These are phyloP conservation scores for Drosophila guanche DNA, from an alignment of 1,140 invertebrate genomes.

Conservation along the genomic window DNA sequence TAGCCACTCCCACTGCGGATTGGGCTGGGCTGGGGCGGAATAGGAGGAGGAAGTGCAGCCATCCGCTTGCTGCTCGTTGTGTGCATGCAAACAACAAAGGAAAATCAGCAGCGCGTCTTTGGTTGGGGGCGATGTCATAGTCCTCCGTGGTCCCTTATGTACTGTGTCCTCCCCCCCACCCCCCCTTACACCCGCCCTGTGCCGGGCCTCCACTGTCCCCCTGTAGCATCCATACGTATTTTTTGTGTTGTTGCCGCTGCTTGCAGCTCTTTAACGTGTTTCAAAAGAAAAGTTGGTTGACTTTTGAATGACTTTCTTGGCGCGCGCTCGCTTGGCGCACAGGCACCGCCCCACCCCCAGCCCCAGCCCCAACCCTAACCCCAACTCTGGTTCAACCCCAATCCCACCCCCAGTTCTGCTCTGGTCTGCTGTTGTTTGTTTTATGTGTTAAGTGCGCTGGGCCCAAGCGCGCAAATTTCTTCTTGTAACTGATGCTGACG, in stretches of 20 bases:
- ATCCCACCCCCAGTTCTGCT: not conserved
- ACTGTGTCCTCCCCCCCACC: not conserved
- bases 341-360: not conserved
- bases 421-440: conserved; percentile 55
- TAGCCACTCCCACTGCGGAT: not conserved
- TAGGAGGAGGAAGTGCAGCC: conserved; percentile 33
- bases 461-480: conserved; percentile 70
- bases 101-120: conserved; percentile 76
- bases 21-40: too few relatives aligned
- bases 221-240: conserved; percentile 16
- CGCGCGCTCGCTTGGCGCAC: conserved; percentile 38
- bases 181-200: not conserved
- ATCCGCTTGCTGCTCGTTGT: conserved; percentile 47
- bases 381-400: not conserved
- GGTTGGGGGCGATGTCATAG: conserved; percentile 48
- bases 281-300: conserved; percentile 82
- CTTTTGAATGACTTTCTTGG: conserved; percentile 82
- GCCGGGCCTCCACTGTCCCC: not conserved
- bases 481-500: conserved; percentile 66
- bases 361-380: not conserved
- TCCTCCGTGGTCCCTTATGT: conserved; percentile 2
- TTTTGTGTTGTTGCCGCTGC: conserved; percentile 17
- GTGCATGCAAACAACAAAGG: conserved; percentile 80
- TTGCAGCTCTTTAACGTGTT: conserved; percentile 75
- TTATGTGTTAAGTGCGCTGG: conserved; percentile 82